A percentile compares a stretch with the other conserved stretches of the same genome.
Conservation (phyloP, 1,140 invertebrate species). For the Drosophila tristis region DNA sequence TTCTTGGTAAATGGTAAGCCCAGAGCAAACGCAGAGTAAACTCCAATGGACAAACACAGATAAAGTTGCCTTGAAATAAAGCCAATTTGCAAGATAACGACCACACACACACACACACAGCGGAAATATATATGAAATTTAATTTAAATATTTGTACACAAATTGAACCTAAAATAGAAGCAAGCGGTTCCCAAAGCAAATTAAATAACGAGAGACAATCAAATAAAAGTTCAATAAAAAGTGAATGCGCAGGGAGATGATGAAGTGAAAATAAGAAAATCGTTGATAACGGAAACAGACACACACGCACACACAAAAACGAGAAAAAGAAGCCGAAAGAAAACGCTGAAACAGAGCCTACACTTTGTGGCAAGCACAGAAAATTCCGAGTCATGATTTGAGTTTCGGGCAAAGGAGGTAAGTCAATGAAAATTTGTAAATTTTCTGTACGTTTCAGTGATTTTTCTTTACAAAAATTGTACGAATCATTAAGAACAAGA, state of each 20-base stretch:
- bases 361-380: conserved; percentile 43
- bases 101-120: conserved; percentile 4
- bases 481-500: too few species aligned
- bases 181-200: conserved; percentile 26
- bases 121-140: conserved; percentile 22
- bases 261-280: conserved; percentile 52
- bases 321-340: conserved; percentile 14
- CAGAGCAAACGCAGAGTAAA: conserved; percentile 42
- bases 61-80: conserved; percentile 56
- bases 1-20: conserved; percentile 52
- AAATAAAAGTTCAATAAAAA: conserved; percentile 39
- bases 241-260: conserved; percentile 27
- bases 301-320: conserved; percentile 21
- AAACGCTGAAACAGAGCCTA: conserved; percentile 5
- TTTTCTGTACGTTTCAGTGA: too few species aligned
- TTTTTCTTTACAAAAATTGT: too few species aligned
- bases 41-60: conserved; percentile 59
- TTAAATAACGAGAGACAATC: conserved; percentile 63
- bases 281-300: conserved; percentile 44
- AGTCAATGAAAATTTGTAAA: conserved; percentile 12
- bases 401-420: conserved; percentile 58
- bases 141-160: conserved; percentile 64
- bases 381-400: conserved; percentile 69
- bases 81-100: conserved; percentile 34
- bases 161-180: conserved; percentile 39